A percentile compares a stretch with the other conserved stretches of the same genome.
phyloP scores from a whole-genome alignment of 2,797 vertebrate species.

The Channallabes apus region DNA sequence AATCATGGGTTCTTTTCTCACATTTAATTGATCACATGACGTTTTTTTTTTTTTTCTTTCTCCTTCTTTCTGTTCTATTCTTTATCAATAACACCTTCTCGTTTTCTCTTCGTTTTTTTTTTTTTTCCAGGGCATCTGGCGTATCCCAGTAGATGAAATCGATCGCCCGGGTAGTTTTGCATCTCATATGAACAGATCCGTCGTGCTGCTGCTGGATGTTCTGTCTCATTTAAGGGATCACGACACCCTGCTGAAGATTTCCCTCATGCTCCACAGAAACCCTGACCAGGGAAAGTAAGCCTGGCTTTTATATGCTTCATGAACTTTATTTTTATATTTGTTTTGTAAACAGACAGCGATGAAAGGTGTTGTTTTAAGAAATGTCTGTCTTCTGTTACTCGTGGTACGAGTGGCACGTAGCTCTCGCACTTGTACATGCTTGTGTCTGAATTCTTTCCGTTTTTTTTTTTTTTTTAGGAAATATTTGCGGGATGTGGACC shows the following conservation, averaged over 20 bases:
- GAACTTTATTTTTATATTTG: neutral
- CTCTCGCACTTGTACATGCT: neutral
- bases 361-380: neutral
- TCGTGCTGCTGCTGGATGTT: slow-evolving; percentile 92
- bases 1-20: neutral
- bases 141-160: slow-evolving; percentile 99
- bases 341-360: neutral
- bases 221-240: slow-evolving; percentile 92
- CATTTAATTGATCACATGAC: neutral
- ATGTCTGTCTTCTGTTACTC: neutral
- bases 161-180: slow-evolving; percentile 98
- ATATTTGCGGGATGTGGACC: slow-evolving; percentile 98
- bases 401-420: neutral
- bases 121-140: slow-evolving; percentile 91
- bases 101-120: neutral
- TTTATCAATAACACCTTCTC: neutral
- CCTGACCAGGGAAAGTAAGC: slow-evolving; percentile 99
- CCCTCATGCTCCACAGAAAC: slow-evolving; percentile 97
- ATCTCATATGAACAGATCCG: slow-evolving; percentile 99
- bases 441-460: neutral
- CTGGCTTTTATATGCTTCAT: neutral
- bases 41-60: too few relatives aligned
- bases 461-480: slow-evolving; percentile 81
- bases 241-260: slow-evolving; percentile 92
- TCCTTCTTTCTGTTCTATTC: neutral